A percentile compares a stretch with the other conserved stretches of the same genome.
These are phyloP conservation scores for Galerucella nymphaeae DNA, from an alignment of 2,888 invertebrate species.

Conservation along the genomic window DNA sequence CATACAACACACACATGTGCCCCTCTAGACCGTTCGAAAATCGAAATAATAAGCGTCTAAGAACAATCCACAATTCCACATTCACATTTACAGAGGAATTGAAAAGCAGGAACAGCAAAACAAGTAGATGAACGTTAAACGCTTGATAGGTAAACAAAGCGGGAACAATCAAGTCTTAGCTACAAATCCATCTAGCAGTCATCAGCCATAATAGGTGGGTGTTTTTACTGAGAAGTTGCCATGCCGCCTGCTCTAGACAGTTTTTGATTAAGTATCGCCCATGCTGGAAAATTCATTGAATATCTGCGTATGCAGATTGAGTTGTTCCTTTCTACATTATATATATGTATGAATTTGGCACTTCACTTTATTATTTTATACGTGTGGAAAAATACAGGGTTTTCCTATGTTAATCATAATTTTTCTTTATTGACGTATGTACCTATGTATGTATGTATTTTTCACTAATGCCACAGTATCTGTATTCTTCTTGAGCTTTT, in stretches of 20 bases:
- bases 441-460: too few relatives aligned
- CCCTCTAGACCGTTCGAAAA: constrained; percentile 10
- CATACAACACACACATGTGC: constrained; percentile 10
- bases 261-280: constrained; percentile 61
- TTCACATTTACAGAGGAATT: constrained; percentile 24
- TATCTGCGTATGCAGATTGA: background rate
- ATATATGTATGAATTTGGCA: constrained; percentile 4
- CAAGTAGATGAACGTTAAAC: constrained; percentile 43
- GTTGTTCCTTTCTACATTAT: background rate
- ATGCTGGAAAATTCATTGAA: constrained; percentile 28
- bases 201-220: constrained; percentile 61
- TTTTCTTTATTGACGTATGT: too few relatives aligned
- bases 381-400: background rate
- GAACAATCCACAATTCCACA: constrained; percentile 15
- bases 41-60: constrained; percentile 24
- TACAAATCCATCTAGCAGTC: constrained; percentile 62
- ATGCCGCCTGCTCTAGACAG: constrained; percentile 60
- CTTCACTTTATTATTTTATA: background rate
- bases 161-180: constrained; percentile 61
- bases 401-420: too few relatives aligned
- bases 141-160: constrained; percentile 62
- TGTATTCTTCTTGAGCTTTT: too few relatives aligned
- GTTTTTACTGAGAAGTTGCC: constrained; percentile 56
- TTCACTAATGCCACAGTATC: too few relatives aligned
- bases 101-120: constrained; percentile 36